Evolutionary conservation across 2,797 vertebrate genomes (phyloP).

Genomic region (Enteromius fasciolatus): DNA sequence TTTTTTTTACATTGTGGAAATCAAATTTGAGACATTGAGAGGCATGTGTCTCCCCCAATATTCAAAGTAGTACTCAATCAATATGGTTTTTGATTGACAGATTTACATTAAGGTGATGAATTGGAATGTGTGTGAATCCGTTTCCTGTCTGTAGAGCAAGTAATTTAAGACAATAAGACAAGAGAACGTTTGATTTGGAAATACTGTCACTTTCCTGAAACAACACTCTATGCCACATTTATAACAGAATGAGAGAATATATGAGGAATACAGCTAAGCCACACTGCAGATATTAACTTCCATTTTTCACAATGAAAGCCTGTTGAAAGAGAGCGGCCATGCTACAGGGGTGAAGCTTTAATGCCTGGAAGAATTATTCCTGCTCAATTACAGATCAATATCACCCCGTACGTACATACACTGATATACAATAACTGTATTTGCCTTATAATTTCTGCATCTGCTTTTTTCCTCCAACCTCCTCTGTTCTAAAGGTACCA

Average conservation of each 20-base stretch:
- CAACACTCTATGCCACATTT: not conserved
- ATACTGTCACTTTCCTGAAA: not conserved
- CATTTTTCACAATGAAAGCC: conserved; percentile 21
- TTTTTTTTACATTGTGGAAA: not conserved
- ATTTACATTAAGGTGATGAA: not conserved
- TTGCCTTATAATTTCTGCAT: conserved; percentile 53
- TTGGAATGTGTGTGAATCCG: not conserved
- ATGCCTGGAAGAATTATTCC: conserved; percentile 87
- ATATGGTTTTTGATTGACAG: not conserved
- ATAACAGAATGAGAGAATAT: conserved; percentile 2
- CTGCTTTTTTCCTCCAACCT: conserved; percentile 68
- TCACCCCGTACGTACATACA: conserved; percentile 73
- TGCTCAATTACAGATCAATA: conserved; percentile 88
- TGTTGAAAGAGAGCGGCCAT: conserved; percentile 47
- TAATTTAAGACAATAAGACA: not conserved
- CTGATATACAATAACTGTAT: conserved; percentile 61
- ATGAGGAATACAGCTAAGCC: conserved; percentile 13
- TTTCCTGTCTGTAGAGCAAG: not conserved
- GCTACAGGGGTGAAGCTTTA: conserved; percentile 83
- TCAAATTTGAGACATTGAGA: not conserved
- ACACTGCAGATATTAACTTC: conserved; percentile 13
- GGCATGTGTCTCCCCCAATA: not conserved
- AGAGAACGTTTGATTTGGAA: conserved; percentile 2
- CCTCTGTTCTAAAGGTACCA: conserved; percentile 60
- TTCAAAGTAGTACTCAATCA: not conserved